Evolutionary conservation across 1,140 invertebrate species (phyloP).

Genomic region (Oryzaephilus surinamensis): DNA sequence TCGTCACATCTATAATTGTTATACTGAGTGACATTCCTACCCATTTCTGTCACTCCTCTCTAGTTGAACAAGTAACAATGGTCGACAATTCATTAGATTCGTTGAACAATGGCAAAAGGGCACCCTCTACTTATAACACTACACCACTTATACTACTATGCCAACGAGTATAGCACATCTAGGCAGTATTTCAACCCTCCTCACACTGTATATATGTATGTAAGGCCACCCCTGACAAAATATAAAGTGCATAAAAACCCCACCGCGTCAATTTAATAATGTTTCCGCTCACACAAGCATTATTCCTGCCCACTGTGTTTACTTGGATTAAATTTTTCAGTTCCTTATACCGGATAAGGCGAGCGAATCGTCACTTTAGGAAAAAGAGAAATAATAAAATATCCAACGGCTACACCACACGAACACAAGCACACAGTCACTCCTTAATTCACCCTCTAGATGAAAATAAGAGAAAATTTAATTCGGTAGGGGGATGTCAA

Average conservation of each 20-base stretch:
- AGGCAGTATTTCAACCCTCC: no score
- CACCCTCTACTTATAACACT: no score
- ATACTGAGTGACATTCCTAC: conserved; percentile 7
- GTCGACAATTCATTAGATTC: conserved; percentile 16
- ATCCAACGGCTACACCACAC: neutral
- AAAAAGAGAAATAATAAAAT: no score
- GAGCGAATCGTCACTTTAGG: conserved; percentile 7
- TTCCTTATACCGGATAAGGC: conserved; percentile 12
- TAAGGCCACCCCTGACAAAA: conserved; percentile 8
- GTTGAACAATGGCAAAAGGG: conserved; percentile 11
- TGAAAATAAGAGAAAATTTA: conserved; percentile 1
- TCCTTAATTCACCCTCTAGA: conserved; percentile 1
- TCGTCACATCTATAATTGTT: conserved; percentile 58
- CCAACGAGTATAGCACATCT: no score
- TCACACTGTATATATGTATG: no score
- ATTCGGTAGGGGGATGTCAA: neutral
- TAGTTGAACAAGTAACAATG: conserved; percentile 12
- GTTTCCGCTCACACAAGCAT: conserved; percentile 27
- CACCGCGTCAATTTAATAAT: conserved; percentile 32
- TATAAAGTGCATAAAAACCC: conserved; percentile 30
- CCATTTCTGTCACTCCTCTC: conserved; percentile 9
- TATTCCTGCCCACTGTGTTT: conserved; percentile 12
- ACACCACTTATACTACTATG: no score
- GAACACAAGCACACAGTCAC: neutral
- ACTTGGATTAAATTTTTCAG: conserved; percentile 21